Percentiles rank a stretch among this genome's conserved stretches.
Conservation (phyloP, 2,797 vertebrate genomes). For the Geotrypetes seraphini region DNA sequence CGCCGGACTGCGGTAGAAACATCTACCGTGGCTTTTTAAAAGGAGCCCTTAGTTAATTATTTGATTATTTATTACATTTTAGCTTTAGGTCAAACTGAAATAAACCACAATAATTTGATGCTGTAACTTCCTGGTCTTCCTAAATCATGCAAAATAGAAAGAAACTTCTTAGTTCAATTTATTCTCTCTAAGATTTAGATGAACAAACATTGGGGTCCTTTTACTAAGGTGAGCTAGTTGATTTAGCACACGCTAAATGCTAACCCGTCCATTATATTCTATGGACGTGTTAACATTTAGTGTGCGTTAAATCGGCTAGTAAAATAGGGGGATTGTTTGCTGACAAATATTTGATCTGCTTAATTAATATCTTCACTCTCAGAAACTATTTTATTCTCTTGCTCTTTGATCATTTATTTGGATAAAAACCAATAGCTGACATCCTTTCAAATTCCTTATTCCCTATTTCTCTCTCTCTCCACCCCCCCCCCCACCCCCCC, state of each 20-base stretch:
- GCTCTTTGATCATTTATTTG: constrained; percentile 63
- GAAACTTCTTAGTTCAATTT: constrained; percentile 34
- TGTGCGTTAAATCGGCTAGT: too few species aligned
- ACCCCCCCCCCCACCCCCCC: too few species aligned
- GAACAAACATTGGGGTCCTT: constrained; percentile 61
- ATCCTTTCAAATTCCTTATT: constrained; percentile 58
- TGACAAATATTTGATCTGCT: constrained; percentile 58
- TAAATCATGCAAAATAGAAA: constrained; percentile 16
- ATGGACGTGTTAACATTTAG: too few species aligned
- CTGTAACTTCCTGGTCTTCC: constrained; percentile 19
- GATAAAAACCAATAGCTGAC: constrained; percentile 62
- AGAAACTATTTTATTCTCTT: constrained; percentile 50
- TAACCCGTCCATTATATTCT: too few species aligned
- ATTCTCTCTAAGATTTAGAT: constrained; percentile 33
- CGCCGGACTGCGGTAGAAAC: too few species aligned
- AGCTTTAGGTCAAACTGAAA: constrained; percentile 17
- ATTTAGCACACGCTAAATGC: too few species aligned
- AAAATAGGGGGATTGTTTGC: too few species aligned
- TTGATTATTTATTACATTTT: too few species aligned
- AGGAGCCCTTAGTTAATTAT: too few species aligned
- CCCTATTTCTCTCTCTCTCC: too few species aligned
- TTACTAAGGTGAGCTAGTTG: too few species aligned
- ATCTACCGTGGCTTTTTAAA: too few species aligned
- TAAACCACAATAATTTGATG: constrained; percentile 22
- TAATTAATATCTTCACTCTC: constrained; percentile 52